Evolutionary conservation across 2,888 invertebrate genomes (phyloP).

Genomic region (Acanthosepion pharaonis): DNA sequence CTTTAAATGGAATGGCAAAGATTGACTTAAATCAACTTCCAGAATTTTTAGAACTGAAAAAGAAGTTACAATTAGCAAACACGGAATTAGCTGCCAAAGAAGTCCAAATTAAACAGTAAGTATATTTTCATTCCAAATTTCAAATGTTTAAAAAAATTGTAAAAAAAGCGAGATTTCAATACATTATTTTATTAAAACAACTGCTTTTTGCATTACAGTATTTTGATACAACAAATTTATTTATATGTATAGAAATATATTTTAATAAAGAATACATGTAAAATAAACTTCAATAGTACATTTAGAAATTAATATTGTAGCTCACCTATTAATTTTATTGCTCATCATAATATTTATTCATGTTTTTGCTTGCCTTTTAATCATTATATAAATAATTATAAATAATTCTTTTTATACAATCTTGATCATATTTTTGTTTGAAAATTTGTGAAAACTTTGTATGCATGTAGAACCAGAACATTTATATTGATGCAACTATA

Average conservation of each 20-base stretch:
- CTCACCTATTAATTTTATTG: no score
- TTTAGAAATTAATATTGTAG: no score
- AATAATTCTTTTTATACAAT: not conserved
- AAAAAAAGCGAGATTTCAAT: not conserved
- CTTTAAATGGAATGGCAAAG: constrained; percentile 49
- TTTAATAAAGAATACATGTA: no score
- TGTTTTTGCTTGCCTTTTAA: no score
- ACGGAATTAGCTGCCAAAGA: constrained; percentile 58
- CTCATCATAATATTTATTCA: no score
- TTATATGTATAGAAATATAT: no score
- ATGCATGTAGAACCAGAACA: not conserved
- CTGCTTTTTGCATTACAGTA: not conserved
- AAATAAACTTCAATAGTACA: no score
- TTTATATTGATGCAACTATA: no score
- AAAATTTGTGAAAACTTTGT: not conserved
- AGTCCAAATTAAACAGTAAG: constrained; percentile 59
- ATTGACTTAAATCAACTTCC: constrained; percentile 48
- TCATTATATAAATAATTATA: no score
- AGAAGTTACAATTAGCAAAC: constrained; percentile 58
- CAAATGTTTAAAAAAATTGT: not conserved
- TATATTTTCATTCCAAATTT: constrained; percentile 24
- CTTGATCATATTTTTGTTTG: no score
- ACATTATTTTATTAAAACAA: not conserved
- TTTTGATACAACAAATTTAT: no score
- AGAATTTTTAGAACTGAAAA: constrained; percentile 56